phyloP scores from a whole-genome alignment of 2,888 invertebrate genomes.

The Macaria notata region DNA sequence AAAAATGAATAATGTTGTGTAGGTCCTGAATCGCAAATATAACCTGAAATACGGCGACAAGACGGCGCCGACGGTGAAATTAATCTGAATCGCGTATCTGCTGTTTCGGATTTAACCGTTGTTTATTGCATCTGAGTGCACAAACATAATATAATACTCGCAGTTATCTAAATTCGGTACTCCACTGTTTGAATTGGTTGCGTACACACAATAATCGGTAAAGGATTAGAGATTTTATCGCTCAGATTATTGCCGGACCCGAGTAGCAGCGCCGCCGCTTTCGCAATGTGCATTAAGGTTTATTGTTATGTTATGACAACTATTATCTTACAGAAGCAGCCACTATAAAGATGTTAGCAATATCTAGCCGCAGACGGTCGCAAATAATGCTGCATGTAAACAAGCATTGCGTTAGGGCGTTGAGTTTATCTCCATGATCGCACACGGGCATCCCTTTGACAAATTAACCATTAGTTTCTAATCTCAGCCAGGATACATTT shows the following conservation, averaged over 20 bases:
- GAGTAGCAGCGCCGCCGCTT: conserved; percentile 20
- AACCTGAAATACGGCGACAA: conserved; percentile 61
- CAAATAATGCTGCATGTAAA: conserved; percentile 23
- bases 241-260: conserved; percentile 19
- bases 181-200: conserved; percentile 38
- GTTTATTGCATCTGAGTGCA: conserved; percentile 48
- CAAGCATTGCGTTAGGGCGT: conserved; percentile 24
- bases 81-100: conserved; percentile 61
- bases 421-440: conserved; percentile 23
- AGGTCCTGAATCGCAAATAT: conserved; percentile 68
- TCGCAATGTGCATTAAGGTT: conserved; percentile 30
- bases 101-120: conserved; percentile 53
- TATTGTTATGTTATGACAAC: conserved; percentile 31
- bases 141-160: conserved; percentile 35
- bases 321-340: conserved; percentile 27
- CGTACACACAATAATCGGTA: conserved; percentile 32
- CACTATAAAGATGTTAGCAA: conserved; percentile 27
- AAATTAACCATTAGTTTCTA: conserved; percentile 14
- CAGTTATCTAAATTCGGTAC: conserved; percentile 28
- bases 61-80: conserved; percentile 61
- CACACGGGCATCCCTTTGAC: conserved; percentile 9
- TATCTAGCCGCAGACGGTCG: conserved; percentile 19
- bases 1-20: no score
- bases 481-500: conserved; percentile 10
- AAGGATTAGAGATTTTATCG: conserved; percentile 33